Evolutionary conservation across 2,888 invertebrate species (phyloP).

Genomic region (Barypeithes pellucidus): DNA sequence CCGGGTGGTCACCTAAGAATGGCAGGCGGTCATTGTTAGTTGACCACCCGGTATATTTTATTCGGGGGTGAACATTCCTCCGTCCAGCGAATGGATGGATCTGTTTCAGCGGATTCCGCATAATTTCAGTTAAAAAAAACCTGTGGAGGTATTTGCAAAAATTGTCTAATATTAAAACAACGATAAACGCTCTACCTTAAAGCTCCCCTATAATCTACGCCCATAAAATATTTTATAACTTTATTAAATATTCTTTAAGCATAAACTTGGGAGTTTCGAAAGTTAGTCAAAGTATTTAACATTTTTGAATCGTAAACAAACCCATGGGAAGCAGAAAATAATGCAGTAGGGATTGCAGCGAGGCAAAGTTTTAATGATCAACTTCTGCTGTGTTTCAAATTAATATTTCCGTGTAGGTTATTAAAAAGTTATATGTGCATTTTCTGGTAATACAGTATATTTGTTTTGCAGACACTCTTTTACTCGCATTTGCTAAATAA

Average conservation of each 20-base stretch:
- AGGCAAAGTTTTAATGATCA: conserved; percentile 7
- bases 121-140: too few species aligned
- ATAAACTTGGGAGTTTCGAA: neutral
- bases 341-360: conserved; percentile 19
- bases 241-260: neutral
- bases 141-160: too few species aligned
- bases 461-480: too few species aligned
- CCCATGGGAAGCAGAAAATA: conserved; percentile 4
- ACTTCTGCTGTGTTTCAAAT: neutral
- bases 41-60: too few species aligned
- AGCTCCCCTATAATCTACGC: neutral
- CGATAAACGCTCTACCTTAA: neutral
- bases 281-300: conserved; percentile 21
- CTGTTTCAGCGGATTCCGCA: too few species aligned
- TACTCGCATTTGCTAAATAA: too few species aligned
- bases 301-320: conserved; percentile 24
- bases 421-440: neutral
- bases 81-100: too few species aligned
- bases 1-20: too few species aligned
- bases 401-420: neutral
- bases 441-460: too few species aligned
- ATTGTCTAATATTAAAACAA: neutral
- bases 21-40: too few species aligned
- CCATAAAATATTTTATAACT: conserved; percentile 23
- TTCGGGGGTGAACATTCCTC: too few species aligned